Evolutionary conservation across 37 sponge, comb jelly and placozoan species (phyloP).

Genomic region (Beroe forskalii): DNA sequence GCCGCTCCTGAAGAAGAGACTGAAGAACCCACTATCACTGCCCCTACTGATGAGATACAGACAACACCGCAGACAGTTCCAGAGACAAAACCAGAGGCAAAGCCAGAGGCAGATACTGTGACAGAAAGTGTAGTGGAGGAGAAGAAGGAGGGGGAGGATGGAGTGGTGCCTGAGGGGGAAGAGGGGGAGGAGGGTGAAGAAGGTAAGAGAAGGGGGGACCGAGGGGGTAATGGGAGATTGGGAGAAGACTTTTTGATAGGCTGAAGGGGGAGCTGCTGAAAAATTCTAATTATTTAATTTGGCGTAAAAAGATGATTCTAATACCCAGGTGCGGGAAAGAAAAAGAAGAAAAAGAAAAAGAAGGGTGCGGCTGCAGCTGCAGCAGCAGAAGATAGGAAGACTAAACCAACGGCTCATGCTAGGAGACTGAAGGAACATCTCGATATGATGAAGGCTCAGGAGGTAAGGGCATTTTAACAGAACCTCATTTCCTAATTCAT

Average conservation of each 20-base stretch:
- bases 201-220: not conserved
- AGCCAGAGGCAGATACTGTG: not conserved
- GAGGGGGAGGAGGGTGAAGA: not conserved
- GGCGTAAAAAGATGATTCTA: too few relatives aligned
- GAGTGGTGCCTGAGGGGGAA: not conserved
- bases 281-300: too few relatives aligned
- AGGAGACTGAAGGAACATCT: constrained; percentile 25
- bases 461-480: constrained; percentile 77
- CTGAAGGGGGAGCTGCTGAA: too few relatives aligned
- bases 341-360: constrained; percentile 68
- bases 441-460: constrained; percentile 70
- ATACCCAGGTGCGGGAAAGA: constrained; percentile 64
- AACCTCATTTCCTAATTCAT: not conserved
- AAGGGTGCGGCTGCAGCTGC: constrained; percentile 44
- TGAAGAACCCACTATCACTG: not conserved
- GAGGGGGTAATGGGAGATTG: too few relatives aligned
- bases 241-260: too few relatives aligned
- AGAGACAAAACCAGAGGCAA: too few relatives aligned
- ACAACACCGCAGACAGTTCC: not conserved
- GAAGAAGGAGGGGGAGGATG: constrained; percentile 9
- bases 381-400: constrained; percentile 21
- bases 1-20: constrained; percentile 21
- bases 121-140: not conserved
- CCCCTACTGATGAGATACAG: not conserved
- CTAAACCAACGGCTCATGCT: constrained; percentile 42